Evolutionary conservation across 2,888 invertebrate species (phyloP).

Genomic region (Pandemis heparana): DNA sequence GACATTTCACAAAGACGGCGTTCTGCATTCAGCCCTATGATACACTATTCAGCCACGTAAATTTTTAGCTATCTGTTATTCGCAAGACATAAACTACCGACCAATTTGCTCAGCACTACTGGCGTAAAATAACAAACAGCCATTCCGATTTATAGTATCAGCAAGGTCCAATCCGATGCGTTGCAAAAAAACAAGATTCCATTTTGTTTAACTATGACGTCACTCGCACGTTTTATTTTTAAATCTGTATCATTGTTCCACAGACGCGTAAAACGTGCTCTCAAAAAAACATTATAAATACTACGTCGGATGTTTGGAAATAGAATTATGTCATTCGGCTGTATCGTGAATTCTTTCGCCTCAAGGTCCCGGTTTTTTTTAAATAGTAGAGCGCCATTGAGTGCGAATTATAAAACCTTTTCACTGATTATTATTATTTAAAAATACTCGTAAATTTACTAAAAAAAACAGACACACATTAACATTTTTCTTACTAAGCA

Average conservation of each 20-base stretch:
- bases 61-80: neutral
- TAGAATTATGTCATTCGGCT: conserved; percentile 74
- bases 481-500: too few relatives aligned
- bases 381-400: neutral
- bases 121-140: neutral
- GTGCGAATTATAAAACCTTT: neutral
- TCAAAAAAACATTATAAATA: conserved; percentile 64
- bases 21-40: neutral
- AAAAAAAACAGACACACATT: too few relatives aligned
- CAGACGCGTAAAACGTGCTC: conserved; percentile 37
- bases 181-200: conserved; percentile 4
- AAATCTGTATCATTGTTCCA: conserved; percentile 6
- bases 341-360: conserved; percentile 54
- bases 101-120: neutral
- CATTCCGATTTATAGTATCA: conserved; percentile 6
- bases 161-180: neutral
- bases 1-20: neutral
- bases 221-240: conserved; percentile 16
- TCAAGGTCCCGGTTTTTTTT: conserved; percentile 50
- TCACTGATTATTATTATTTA: neutral
- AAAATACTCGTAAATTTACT: too few relatives aligned
- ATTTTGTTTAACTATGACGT: neutral
- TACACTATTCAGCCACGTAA: neutral
- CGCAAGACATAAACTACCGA: neutral
- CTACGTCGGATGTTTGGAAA: conserved; percentile 65